phyloP scores from a whole-genome alignment of 2,888 invertebrate genomes.

The Phengaris arion region DNA sequence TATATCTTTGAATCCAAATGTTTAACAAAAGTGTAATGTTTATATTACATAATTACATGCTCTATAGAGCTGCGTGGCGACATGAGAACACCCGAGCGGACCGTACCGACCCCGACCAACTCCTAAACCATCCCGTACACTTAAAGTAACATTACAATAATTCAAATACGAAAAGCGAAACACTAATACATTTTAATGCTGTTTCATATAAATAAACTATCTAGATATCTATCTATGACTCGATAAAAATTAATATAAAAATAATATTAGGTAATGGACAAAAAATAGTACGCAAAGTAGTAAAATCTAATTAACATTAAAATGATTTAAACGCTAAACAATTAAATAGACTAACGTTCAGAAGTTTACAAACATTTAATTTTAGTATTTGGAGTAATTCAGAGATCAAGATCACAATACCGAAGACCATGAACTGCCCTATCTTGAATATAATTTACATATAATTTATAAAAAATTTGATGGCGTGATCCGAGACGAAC shows the following conservation, averaged over 20 bases:
- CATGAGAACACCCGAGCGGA: neutral
- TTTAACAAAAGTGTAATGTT: slow-evolving; percentile 39
- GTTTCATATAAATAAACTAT: slow-evolving; percentile 15
- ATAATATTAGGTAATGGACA: slow-evolving; percentile 9
- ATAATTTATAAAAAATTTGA: neutral
- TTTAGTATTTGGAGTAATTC: slow-evolving; percentile 17
- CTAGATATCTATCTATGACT: slow-evolving; percentile 23
- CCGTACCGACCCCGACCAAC: neutral
- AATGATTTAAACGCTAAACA: slow-evolving; percentile 10
- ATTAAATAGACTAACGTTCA: slow-evolving; percentile 21
- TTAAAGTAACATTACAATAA: slow-evolving; percentile 19
- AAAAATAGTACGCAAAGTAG: slow-evolving; percentile 13
- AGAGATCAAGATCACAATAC: slow-evolving; percentile 23
- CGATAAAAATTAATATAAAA: slow-evolving; percentile 24
- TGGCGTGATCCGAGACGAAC: neutral
- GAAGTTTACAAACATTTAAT: neutral
- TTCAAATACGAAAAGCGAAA: slow-evolving; percentile 26
- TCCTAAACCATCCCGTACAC: neutral
- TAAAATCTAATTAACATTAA: slow-evolving; percentile 1
- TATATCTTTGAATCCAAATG: slow-evolving; percentile 43
- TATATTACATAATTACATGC: slow-evolving; percentile 28
- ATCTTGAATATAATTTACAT: slow-evolving; percentile 4
- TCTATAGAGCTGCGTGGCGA: neutral
- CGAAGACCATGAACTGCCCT: neutral
- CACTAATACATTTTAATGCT: slow-evolving; percentile 21